Evolutionary conservation across 2,113 vertebrate genomes (phyloP), one percentile per base, ranked within the genome.

Genomic region (Pelmatolapia mariae): DNA sequence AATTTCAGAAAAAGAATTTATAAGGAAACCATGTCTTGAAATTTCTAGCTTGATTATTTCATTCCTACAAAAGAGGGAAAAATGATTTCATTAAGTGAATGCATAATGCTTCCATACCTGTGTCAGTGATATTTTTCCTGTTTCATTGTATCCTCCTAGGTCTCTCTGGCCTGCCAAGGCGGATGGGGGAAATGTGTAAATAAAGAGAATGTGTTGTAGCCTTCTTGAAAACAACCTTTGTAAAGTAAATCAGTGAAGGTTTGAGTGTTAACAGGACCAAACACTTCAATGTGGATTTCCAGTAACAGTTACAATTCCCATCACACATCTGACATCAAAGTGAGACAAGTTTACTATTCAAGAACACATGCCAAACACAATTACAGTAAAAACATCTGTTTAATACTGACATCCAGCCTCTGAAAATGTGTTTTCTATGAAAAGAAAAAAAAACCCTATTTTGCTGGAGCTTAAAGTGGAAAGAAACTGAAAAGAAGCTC

Each of bases 151-250:
- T 40, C 11, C 33, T 66, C 33, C 33, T 11, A 40, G 36, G 36
- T 2, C 36, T 38, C 31, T 9, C 63, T 40, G 36, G n/a, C 13
- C 66, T 26, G 66, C 40, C 15, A 45, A 73, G 13, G 68, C 0
- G 0, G 38, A 0, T 6, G n/a, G 15, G 13, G 45, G 45, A 15
- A 47, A 53, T 53, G 18, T n/a, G 8, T n/a, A n/a, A 53, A 53
- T n/a, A 53, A 53, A 53, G 18, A 53, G 19, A 26, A n/a, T 10
- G 8, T 53, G 50, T n/a, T 29, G 43, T 0, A 29, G 1, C 24
- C 43, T 31, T 29, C 24, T 19, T 47, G 15, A 76, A 50, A 29
- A 43, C n/a, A 10, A 71, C 66, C 38, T 73, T 26, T 45, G 40
- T 45, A 73, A 45, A 76, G 6, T 31, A 31, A 78, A 29, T 78